Base-by-base conservation (phyloP, 2,113 vertebrate species). In the Piaya cayana region DNA sequence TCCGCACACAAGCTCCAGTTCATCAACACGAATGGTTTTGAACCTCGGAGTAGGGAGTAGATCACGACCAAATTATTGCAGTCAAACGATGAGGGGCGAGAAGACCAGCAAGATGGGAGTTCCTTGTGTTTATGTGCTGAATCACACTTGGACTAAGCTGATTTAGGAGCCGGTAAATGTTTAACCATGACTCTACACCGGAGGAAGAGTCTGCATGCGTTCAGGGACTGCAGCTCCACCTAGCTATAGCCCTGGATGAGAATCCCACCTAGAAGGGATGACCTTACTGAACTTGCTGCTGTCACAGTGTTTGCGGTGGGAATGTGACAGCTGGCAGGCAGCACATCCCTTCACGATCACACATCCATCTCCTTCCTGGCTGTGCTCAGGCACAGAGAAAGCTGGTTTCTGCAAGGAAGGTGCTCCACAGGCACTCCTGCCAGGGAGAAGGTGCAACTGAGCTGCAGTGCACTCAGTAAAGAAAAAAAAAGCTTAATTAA, bases 21-120 rank as follows among this genome's bases (percentile, higher is more conserved):
- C 58, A 49, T 1, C 3, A 19, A 91, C 72, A 36, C 0, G 0
- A 65, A 49, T 0, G 1, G 30, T 20, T 79, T 74, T 72, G 69
- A 34, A 56, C 39, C 58, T 67, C 8, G 1, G 67, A 53, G 45
- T 7, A 65, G 37, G 55, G 62, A 25, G 71, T 43, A 90, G 95
- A 88, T 29, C 15, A 45, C 72, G 53, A 77, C 23, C 63, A 36
- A 82, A 37, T 50, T 25, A 83, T 13, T 0, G 0, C 30, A 63
- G 55, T 11, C 58, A 81, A n/a, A 77, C 6, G 52, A 69, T 0
- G 0, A 62, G 23, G 27, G 15, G 43, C 0, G 1, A 68, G 36
- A 63, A 49, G 42, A 88, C 81, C 1, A 3, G 53, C 42, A 37
- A 25, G 45, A 59, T 12, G 43, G 82, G 68, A 83, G 58, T 23